Evolutionary conservation across 2,797 vertebrate genomes (phyloP).

Genomic region (Acanthurus lineatus): DNA sequence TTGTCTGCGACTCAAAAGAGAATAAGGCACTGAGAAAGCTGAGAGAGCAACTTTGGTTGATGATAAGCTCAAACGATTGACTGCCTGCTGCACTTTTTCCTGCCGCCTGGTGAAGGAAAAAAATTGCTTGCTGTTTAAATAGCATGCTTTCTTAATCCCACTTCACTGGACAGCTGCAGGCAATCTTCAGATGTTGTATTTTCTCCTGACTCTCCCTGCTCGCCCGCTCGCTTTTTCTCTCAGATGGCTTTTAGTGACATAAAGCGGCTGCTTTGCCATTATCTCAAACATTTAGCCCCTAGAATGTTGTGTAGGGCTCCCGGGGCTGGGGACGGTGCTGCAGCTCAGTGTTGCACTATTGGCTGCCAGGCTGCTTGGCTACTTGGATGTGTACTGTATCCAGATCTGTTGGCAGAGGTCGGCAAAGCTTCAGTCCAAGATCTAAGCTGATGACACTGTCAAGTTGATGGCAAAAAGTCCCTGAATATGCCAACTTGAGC

Average conservation of each 20-base stretch:
- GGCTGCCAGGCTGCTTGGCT: conserved; percentile 24
- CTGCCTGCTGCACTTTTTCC: conserved; percentile 70
- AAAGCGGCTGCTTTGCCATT: conserved; percentile 68
- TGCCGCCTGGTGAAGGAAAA: conserved; percentile 45
- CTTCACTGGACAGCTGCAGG: conserved; percentile 72
- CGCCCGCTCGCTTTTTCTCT: conserved; percentile 45
- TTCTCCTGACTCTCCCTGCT: conserved; percentile 35
- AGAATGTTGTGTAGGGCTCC: conserved; percentile 45
- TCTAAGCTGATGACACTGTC: conserved; percentile 41
- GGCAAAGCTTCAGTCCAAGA: conserved; percentile 26
- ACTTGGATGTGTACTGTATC: conserved; percentile 33
- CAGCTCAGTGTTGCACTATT: conserved; percentile 31
- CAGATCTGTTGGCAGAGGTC: conserved; percentile 55
- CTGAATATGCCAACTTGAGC: conserved; percentile 8
- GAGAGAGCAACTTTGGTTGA: conserved; percentile 73
- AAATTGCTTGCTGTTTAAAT: conserved; percentile 77
- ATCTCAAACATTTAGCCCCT: conserved; percentile 61
- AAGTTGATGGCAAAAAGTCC: conserved; percentile 47
- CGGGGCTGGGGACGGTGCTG: conserved; percentile 12
- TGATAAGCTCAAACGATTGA: conserved; percentile 77
- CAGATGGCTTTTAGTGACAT: conserved; percentile 69
- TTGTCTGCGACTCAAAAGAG: conserved; percentile 28
- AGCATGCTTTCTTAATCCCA: conserved; percentile 80
- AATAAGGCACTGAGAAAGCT: conserved; percentile 52
- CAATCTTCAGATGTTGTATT: conserved; percentile 74